Base-by-base conservation (phyloP, 2,888 invertebrate genomes). In the Schizotus pectinicornis region DNA sequence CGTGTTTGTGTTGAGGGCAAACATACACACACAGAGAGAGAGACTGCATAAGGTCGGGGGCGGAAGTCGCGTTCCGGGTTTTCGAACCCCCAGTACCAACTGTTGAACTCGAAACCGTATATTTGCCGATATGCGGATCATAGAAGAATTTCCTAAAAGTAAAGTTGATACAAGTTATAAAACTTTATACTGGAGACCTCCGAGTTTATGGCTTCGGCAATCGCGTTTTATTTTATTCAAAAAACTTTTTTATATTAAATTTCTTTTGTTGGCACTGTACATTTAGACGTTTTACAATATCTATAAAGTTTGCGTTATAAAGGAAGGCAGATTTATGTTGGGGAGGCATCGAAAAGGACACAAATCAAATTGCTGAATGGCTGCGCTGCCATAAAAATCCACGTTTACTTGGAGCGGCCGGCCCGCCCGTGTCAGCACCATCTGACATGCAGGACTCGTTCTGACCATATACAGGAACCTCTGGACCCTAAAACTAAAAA, bases 241-340 rank as follows among this genome's bases (percentile, higher is more conserved):
- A 61, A 61, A 22, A 61, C 32, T 57, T 61, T 61, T 57, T 57
- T 60, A 56, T 61, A 61, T 61, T 61, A 61, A 61, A 61, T 61
- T 61, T 61, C 60, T 61, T 61, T 56, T 56, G 59, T 52, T 51
- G 55, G 42, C 48, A 33, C 30, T 45, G 46, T 58, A 58, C 53
- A 52, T 51, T 50, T 56, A 43, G 50, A 50, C 49, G 51, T 52
- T 58, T 57, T 36, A 51, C 48, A 56, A 56, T 56, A 56, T 56
- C 56, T 56, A 56, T 56, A 56, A 56, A 56, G 49, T 49, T 56
- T 49, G 47, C 14, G 14, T 32, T 56, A 45, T 56, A 36, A 34
- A 41, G 31, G 41, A 12, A 39, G 47, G 31, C 30, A 52, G 55
- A 42, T 42, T 36, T 48, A 51, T 51, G 38, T 14, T 43, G 49